Base-by-base conservation (phyloP, 2,888 invertebrate genomes). In the Dryomyza anilis region DNA sequence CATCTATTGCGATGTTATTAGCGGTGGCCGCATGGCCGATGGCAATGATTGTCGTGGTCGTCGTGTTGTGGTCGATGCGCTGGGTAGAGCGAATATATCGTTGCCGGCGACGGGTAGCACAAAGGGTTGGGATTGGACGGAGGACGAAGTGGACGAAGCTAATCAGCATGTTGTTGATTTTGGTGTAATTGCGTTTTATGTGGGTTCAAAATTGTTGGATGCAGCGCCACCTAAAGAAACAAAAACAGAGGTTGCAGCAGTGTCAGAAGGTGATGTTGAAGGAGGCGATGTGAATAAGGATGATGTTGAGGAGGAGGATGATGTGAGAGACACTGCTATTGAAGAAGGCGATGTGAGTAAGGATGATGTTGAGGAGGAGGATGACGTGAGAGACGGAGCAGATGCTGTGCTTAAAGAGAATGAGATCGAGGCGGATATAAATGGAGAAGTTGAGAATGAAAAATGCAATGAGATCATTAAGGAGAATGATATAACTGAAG, bases 1-100 rank as follows among this genome's bases (percentile, higher is more conserved):
- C n/a, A 84, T 73, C 0, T 95, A 95, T 82, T 95, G 95, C 79
- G 94, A 95, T 81, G 66, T 72, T 21, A 68, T 73, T 19, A 73
- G 67, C 5, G 73, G 73, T 61, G 73, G 72, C n/a, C 66, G 62
- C 21, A 63, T 60, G 33, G 64, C 59, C 1, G 66, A 64, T 16
- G 64, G 67, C 12, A 57, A 50, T 7, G 53, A 60, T 16, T 73
- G 72, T 56, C 59, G 52, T 23, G 73, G 73, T 7, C 68, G 63
- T 14, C 63, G 56, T 6, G 64, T 73, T 56, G 63, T 63, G 53
- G 67, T 73, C 14, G 69, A 70, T 63, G 66, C 50, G 5, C 50
- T 67, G n/a, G 66, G 71, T 39, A 69, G 60, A 7, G 60, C 65
- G 1, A 52, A 67, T 16, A 23, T 73, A 1, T 29, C 58, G 48